Evolutionary conservation across 2,888 invertebrate species (phyloP), one percentile per base, ranked within the genome.

Genomic region (Perithous albicinctus): DNA sequence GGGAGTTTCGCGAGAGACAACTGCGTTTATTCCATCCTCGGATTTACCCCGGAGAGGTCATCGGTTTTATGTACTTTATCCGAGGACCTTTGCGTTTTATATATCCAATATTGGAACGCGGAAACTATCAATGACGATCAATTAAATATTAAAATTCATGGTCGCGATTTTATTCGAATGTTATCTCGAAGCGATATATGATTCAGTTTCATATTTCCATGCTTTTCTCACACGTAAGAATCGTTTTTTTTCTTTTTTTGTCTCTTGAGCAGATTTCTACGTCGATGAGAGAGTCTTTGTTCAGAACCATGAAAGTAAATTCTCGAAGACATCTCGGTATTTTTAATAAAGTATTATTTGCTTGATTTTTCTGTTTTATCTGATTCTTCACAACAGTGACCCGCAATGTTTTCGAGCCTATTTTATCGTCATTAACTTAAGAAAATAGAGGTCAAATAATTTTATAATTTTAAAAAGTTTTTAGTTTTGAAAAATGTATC

Each of bases 21-120:
- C n/a, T n/a, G 54, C n/a, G 54, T 61, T 23, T 61, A 46, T 72
- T 61, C 73, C 26, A 32, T 73, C 26, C 61, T 51, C 48, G 73
- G 61, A 35, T 61, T 48, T 63, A 73, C 73, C 54, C 46, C 18
- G 56, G 73, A 63, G 73, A 73, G 73, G 73, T 73, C 73, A 73
- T 73, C 38, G 29, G 59, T 59, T 32, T 54, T 69, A 46, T 15
- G 38, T 41, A 20, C 43, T n/a, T 61, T n/a, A n/a, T 32, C 48
- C 61, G 48, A 73, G 73, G 61, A 73, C 46, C 56, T n/a, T 2
- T 10, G 59, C 8, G 29, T 69, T 54, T n/a, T n/a, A 23, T 54
- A 69, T n/a, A n/a, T n/a, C 69, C 54, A 38, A 41, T 54, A n/a
- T 43, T n/a, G 69, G 15, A 69, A 69, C 20, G 23, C 69, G 46